phyloP scores from a whole-genome alignment of 2,888 invertebrate genomes.

The Tinea pellionella region DNA sequence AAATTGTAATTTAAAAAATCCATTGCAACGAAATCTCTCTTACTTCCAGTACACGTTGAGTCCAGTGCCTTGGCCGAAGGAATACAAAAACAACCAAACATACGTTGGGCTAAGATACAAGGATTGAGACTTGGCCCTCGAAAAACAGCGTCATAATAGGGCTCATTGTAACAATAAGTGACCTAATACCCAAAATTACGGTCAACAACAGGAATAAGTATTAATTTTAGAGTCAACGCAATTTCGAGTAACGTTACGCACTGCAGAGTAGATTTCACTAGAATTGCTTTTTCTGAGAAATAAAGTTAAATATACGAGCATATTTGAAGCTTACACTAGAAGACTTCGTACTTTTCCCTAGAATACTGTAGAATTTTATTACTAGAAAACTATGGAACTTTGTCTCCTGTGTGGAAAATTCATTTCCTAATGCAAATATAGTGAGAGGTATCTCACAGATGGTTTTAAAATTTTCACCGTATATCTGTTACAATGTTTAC shows the following conservation, averaged over 20 bases:
- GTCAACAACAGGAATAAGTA: too few species aligned
- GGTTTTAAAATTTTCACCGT: neutral
- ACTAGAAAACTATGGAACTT: neutral
- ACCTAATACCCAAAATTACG: neutral
- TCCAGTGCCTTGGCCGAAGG: too few species aligned
- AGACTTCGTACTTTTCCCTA: slow-evolving; percentile 7
- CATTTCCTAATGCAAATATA: slow-evolving; percentile 5
- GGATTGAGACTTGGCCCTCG: too few species aligned
- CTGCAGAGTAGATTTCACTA: neutral
- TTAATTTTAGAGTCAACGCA: neutral
- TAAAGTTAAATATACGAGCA: slow-evolving; percentile 10
- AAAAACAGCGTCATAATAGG: too few species aligned
- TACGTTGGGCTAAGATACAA: too few species aligned
- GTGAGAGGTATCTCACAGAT: neutral
- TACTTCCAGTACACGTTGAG: too few species aligned
- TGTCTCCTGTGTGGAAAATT: neutral
- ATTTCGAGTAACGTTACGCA: neutral
- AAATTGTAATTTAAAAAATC: too few species aligned
- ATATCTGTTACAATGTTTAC: slow-evolving; percentile 8
- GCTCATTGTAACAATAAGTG: neutral
- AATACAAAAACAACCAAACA: too few species aligned
- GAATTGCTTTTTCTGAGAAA: slow-evolving; percentile 2
- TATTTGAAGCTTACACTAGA: slow-evolving; percentile 4
- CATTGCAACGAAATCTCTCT: too few species aligned
- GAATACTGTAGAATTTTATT: slow-evolving; percentile 6